These are phyloP conservation scores for Oriolus oriolus DNA, from an alignment of 2,113 vertebrate species.

Conservation along the genomic window DNA sequence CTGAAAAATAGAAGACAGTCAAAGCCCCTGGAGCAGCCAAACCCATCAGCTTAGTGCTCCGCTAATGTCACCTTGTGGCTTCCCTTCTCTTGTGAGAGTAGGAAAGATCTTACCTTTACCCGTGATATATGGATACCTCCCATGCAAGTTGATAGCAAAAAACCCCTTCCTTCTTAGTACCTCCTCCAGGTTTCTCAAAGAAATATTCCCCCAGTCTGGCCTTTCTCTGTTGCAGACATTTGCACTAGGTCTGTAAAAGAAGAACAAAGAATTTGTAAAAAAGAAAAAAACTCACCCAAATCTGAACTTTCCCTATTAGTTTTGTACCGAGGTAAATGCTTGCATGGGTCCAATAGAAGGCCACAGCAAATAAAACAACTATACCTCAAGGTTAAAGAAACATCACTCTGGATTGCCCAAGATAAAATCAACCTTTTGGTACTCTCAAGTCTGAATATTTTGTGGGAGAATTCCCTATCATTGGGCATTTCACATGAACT, in stretches of 20 bases:
- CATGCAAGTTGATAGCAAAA: neutral
- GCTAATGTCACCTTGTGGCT: neutral
- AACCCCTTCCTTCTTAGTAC: neutral
- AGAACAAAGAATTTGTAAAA: neutral
- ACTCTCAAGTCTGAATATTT: neutral
- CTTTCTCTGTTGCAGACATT: neutral
- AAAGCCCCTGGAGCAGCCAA: neutral
- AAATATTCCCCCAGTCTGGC: neutral
- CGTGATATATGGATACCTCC: neutral
- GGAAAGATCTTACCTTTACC: neutral
- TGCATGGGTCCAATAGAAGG: neutral
- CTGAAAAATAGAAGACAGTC: neutral
- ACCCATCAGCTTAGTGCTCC: neutral
- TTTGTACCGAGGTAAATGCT: neutral
- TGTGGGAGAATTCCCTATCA: neutral
- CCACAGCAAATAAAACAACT: neutral
- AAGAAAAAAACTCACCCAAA: neutral
- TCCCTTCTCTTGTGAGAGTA: neutral
- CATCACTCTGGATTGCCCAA: neutral
- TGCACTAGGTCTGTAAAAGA: neutral
- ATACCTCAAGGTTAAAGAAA: neutral
- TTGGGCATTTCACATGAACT: neutral
- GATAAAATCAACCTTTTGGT: neutral
- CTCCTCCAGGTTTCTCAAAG: neutral
- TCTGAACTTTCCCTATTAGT: accelerated